phyloP scores from a whole-genome alignment of 2,888 invertebrate species.

The Bellardia bayeri region DNA sequence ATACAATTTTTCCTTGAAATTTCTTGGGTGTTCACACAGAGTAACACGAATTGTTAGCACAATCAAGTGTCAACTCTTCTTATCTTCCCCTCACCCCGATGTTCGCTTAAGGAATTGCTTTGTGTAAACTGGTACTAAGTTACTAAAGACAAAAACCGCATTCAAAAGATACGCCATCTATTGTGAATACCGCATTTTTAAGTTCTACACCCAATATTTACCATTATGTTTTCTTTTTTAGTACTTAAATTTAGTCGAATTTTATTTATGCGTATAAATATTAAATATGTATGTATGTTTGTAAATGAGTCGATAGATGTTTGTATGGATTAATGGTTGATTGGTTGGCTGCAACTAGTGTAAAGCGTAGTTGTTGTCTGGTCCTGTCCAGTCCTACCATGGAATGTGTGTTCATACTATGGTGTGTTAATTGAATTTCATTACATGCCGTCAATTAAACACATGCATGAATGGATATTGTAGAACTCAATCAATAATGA shows the following conservation, averaged over 20 bases:
- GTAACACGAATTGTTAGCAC: too few relatives aligned
- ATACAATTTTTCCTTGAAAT: too few relatives aligned
- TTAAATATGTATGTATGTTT: background rate
- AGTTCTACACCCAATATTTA: too few relatives aligned
- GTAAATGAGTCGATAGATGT: background rate
- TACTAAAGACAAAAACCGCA: too few relatives aligned
- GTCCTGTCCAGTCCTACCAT: background rate
- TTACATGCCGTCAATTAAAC: slow-evolving; percentile 82
- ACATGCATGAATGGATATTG: slow-evolving; percentile 76
- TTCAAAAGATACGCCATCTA: too few relatives aligned
- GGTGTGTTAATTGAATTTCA: slow-evolving; percentile 82
- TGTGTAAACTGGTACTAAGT: too few relatives aligned
- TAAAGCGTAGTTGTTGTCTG: background rate
- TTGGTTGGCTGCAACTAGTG: background rate
- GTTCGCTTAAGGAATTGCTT: too few relatives aligned
- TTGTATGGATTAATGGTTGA: background rate
- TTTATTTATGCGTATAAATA: background rate
- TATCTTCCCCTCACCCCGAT: too few relatives aligned
- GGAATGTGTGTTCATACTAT: slow-evolving; percentile 61
- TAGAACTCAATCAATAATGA: slow-evolving; percentile 82
- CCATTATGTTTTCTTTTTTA: background rate
- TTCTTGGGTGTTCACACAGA: too few relatives aligned
- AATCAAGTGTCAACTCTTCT: too few relatives aligned
- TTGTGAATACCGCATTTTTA: too few relatives aligned
- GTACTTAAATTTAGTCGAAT: background rate